Evolutionary conservation across 1,140 invertebrate species (phyloP), one percentile per base, ranked within the genome.

Genomic region (Drosophila takahashii): DNA sequence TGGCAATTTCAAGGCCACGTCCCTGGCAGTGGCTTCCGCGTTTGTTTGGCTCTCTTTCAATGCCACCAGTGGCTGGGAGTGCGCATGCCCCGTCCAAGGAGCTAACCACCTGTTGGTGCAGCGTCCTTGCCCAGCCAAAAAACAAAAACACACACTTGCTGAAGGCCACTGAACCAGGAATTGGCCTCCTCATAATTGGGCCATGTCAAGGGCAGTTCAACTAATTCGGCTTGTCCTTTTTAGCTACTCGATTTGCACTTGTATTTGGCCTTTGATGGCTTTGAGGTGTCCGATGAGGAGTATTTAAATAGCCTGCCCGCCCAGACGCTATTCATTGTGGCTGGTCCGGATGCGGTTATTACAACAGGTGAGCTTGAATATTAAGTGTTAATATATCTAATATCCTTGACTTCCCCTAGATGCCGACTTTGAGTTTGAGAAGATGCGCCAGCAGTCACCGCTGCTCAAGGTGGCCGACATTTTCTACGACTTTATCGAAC

Each of bases 251-350:
- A 92, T 5, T 93, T 93, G 73, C 93, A 86, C 61, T 92, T 92
- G 9, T 94, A 92, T 81, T 91, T 94, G 47, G 93, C 94, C 1
- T 91, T 94, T 39, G 96, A 97, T 92, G 96, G 96, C 39, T 96
- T 96, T 16, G 92, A 94, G 65, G 94, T 97, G 26, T 95, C 96
- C 48, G 94, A 94, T 73, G 95, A 97, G 39, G 95, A 96, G 3
- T 96, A 97, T 84, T 95, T 97, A 76, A 89, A 93, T 42, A 96
- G 95, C 1, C 81, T 97, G 54, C 94, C 95, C 27, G 92, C 95
- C 1, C 96, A 97, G 83, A 96, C 95, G 0, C 93, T 96, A 5
- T 93, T 97, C 11, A 94, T 96, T 59, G 91, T 95, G 47, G 94
- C 95, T 70, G 93, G 93, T 66, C 93, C 93, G 53, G 94, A 95